These are phyloP conservation scores for Cariama cristata DNA, from an alignment of 2,113 vertebrate genomes.

Conservation along the genomic window DNA sequence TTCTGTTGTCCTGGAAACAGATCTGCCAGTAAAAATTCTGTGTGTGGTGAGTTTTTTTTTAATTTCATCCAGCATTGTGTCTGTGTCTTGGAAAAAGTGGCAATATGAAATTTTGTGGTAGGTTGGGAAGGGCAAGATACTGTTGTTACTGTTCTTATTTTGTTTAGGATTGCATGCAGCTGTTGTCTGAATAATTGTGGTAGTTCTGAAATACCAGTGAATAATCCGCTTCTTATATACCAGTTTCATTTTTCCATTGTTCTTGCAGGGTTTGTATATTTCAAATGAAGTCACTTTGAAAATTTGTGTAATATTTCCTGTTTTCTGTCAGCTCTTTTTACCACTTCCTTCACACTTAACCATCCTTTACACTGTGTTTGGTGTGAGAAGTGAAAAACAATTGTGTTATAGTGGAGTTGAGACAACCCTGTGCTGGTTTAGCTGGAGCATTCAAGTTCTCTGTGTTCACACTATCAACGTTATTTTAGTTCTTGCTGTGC, in stretches of 20 bases:
- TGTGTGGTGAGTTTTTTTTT: neutral
- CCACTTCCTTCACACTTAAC: neutral
- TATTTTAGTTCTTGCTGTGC: neutral
- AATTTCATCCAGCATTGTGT: neutral
- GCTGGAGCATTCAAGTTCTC: neutral
- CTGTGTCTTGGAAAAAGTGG: neutral
- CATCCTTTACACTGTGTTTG: neutral
- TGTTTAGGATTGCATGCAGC: neutral
- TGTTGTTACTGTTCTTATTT: neutral
- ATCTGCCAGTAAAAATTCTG: neutral
- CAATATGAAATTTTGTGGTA: neutral
- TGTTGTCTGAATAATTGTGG: neutral
- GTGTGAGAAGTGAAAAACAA: neutral
- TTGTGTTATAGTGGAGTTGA: neutral
- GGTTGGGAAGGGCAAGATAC: neutral
- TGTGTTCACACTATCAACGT: neutral
- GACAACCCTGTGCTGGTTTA: neutral
- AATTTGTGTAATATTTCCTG: neutral
- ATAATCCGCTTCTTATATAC: neutral
- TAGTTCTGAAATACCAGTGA: neutral
- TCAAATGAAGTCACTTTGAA: neutral
- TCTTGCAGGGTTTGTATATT: neutral
- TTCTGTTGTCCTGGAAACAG: neutral
- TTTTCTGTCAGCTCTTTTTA: neutral
- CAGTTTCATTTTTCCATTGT: neutral